Evolutionary conservation across 2,888 invertebrate species (phyloP), one percentile per base, ranked within the genome.

Genomic region (Theristus sp.): DNA sequence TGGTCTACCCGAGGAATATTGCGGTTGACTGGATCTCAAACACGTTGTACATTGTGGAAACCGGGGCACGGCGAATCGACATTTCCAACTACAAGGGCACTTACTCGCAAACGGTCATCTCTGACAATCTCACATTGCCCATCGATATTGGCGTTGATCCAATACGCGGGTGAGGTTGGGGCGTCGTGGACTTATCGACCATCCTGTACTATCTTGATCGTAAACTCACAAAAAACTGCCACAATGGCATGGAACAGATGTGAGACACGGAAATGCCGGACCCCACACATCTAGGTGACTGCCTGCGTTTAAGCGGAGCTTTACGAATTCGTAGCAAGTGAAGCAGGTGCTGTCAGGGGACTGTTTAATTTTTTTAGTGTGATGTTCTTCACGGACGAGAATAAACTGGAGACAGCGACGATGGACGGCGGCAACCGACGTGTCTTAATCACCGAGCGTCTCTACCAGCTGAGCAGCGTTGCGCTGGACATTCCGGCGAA

Each of bases 1-100:
- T 73, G 52, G 67, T 74, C 57, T 73, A 70, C 59, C 73, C 73
- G 26, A 65, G 73, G 2, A 70, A 70, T 55, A 57, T 96, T 58
- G 93, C 96, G 13, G 86, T 94, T 24, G 96, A 96, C 78, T 98
- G 94, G 90, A 84, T 96, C 54, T 90, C 90, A 0, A 86, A 90
- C 74, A 94, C 93, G 74, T 80, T 98, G 13, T 69, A 66, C 57
- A 87, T 93, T 26, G 89, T 89, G 0, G 94, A 96, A 75, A 83
- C 86, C 26, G 81, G 89, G 27, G 90, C 90, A 0, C 88, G 90
- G 74, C 89, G 89, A 78, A 84, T 98, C 61, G 93, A 93, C 73
- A 85, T 96, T 0, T 88, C 91, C 72, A 89, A 90, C 74, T 78
- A 91, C 66, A 84, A 84, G 67, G 38, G 38, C 38, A 38, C 38